phyloP scores from a whole-genome alignment of 2,113 vertebrate species.

The Microtus pennsylvanicus region DNA sequence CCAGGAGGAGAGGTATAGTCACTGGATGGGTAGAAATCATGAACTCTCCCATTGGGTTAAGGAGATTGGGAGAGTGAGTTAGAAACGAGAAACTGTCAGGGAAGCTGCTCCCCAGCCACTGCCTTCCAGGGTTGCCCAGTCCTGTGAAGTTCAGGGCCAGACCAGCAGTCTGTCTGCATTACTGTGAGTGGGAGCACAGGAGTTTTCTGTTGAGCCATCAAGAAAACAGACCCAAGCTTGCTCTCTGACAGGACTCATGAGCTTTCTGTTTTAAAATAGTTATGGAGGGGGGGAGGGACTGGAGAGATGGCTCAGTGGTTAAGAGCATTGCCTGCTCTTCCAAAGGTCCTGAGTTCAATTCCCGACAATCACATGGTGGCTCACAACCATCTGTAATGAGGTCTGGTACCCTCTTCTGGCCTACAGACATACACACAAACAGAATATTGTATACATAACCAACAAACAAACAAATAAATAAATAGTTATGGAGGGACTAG shows the following conservation, averaged over 20 bases:
- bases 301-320: background rate
- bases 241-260: background rate
- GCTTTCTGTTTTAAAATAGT: background rate
- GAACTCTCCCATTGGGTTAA: background rate
- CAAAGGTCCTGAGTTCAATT: no score
- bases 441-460: no score
- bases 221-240: background rate
- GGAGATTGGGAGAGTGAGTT: background rate
- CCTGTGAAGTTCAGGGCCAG: background rate
- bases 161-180: background rate
- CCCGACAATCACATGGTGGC: no score
- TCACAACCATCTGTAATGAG: no score
- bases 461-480: background rate
- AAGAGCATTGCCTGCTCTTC: background rate
- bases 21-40: background rate
- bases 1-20: background rate
- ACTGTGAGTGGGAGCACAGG: background rate
- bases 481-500: background rate
- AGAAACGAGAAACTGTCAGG: background rate
- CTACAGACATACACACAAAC: no score
- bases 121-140: background rate
- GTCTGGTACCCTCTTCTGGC: no score
- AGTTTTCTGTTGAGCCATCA: background rate
- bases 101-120: background rate
- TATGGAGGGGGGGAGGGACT: background rate